A percentile compares a stretch with the other conserved stretches of the same genome.
These are phyloP conservation scores for Nothoprocta pentlandii DNA, from an alignment of 2,113 vertebrate genomes.

Conservation along the genomic window DNA sequence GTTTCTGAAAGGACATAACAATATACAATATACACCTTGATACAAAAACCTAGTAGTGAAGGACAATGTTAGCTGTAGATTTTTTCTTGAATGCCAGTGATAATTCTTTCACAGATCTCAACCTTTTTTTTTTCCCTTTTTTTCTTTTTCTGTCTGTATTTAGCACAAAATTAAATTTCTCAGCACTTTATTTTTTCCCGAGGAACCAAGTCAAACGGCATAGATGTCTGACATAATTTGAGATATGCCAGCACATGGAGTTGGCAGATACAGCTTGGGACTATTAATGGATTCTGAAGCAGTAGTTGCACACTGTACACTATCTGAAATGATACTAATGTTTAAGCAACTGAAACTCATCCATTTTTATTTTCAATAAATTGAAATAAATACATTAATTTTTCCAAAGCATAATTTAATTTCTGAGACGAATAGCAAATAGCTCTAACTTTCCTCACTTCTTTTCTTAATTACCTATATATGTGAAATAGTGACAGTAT, in stretches of 20 bases:
- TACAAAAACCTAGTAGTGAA: background rate
- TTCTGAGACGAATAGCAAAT: background rate
- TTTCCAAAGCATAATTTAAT: background rate
- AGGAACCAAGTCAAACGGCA: background rate
- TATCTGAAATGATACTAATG: background rate
- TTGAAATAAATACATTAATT: background rate
- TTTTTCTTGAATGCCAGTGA: background rate
- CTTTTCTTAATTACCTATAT: background rate
- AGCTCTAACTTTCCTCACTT: background rate
- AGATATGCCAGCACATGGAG: accelerated
- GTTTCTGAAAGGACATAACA: background rate
- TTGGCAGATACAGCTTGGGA: background rate
- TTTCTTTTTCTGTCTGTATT: background rate
- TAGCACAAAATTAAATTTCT: background rate
- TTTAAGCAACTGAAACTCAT: background rate
- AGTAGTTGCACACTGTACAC: background rate
- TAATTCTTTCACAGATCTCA: background rate
- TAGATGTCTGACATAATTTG: background rate
- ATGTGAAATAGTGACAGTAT: background rate
- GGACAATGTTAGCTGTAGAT: background rate
- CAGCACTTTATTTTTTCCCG: background rate
- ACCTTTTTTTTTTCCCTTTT: background rate
- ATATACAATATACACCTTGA: background rate
- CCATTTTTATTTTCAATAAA: background rate
- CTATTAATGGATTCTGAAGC: background rate